Evolutionary conservation across 1,140 invertebrate species (phyloP), one percentile per base, ranked within the genome.

Genomic region (Catajapyx aquilonaris): DNA sequence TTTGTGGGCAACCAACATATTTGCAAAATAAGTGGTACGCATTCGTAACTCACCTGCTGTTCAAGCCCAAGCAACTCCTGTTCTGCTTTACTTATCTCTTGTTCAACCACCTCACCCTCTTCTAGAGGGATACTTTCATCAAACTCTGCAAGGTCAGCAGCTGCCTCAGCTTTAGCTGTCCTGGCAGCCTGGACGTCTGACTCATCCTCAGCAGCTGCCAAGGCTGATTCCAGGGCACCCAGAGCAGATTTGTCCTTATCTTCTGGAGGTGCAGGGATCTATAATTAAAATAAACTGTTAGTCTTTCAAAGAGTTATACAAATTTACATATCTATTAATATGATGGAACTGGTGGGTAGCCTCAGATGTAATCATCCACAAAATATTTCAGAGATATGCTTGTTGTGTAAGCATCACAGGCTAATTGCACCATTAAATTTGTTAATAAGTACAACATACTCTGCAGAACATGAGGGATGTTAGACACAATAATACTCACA

Each of bases 41-140:
- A n/a, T n/a, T n/a, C n/a, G n/a, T n/a, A n/a, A n/a, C 34, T 48
- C 59, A 87, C 83, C 70, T 87, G 78, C 53, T 80, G 71, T 42
- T 86, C 71, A 9, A 90, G 55, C 56, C 73, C 69, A 37, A 78
- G 74, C 39, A 90, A 68, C 59, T 88, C 81, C 45, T 72, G 62
- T 60, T 88, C 81, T 5, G 78, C 80, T 55, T 81, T 81, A 49
- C 75, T 79, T 34, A 76, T 55, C 53, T 80, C 69, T 30, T 67
- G 55, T 33, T 45, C 45, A 36, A 61, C 55, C 25, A 48, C 62
- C 21, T 72, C 73, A 13, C 66, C 66, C 7, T 78, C 74, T 30
- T 80, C 77, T 32, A 90, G 65, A n/a, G 87, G 86, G 61, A 93
- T 85, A 50, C 75, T 84, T 61, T 96, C 91, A 63, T 96, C 90